Percentiles rank a stretch among this genome's conserved stretches.
phyloP scores from a whole-genome alignment of 2,113 vertebrate genomes.

The Melanerpes aurifrons region DNA sequence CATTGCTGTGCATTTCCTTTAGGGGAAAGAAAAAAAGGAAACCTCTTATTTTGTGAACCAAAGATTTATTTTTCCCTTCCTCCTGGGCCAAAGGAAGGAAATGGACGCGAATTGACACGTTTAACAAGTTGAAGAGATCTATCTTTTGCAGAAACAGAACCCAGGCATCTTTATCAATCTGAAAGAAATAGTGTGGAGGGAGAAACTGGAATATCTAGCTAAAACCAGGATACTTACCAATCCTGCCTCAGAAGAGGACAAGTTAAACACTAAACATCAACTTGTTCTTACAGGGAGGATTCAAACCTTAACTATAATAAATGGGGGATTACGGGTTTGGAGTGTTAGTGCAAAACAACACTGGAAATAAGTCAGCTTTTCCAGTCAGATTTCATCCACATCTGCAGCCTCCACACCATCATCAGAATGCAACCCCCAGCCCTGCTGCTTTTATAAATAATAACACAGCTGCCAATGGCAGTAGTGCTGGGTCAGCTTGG shows the following conservation, averaged over 20 bases:
- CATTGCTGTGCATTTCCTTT: conserved; percentile 80
- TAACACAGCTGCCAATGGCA: conserved; percentile 94
- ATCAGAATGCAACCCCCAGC: conserved; percentile 92
- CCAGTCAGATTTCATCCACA: conserved; percentile 98
- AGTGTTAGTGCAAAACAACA: conserved; percentile 99
- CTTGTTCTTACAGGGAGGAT: conserved; percentile 70
- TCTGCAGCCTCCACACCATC: conserved; percentile 95
- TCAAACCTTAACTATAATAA: conserved; percentile 86
- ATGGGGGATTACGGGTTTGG: conserved; percentile 99
- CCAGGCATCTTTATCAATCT: conserved; percentile 68
- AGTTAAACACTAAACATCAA: conserved; percentile 66
- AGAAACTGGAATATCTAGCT: conserved; percentile 74
- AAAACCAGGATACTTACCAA: conserved; percentile 66
- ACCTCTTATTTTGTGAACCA: conserved; percentile 85
- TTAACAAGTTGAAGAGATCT: conserved; percentile 66
- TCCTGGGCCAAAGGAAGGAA: conserved; percentile 73
- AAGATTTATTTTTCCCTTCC: conserved; percentile 82
- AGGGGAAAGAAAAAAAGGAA: conserved; percentile 65
- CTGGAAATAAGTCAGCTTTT: conserved; percentile 97
- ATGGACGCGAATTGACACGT: conserved; percentile 69
- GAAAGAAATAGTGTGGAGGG: conserved; percentile 65
- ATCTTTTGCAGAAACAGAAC: conserved; percentile 32
- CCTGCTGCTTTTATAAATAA: conserved; percentile 96
- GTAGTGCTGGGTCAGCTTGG: conserved; percentile 95
- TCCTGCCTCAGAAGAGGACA: conserved; percentile 51